A percentile compares a stretch with the other conserved stretches of the same genome.
Evolutionary conservation across 2,797 vertebrate genomes (phyloP).

Genomic region (Trachops cirrhosus): DNA sequence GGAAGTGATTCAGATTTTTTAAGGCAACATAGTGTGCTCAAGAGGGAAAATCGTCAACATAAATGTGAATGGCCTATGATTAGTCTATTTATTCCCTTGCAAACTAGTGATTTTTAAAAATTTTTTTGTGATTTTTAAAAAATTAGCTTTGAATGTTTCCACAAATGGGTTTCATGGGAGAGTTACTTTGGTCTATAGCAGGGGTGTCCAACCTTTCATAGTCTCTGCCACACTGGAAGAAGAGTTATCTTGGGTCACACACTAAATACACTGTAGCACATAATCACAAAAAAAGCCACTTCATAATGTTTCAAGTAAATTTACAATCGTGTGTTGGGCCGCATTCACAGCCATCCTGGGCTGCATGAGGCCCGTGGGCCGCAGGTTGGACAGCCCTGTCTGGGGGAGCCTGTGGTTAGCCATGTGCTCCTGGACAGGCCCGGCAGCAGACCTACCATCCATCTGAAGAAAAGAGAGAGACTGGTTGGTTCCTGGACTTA

Average conservation of each 20-base stretch:
- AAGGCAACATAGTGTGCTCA: neutral
- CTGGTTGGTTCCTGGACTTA: conserved; percentile 29
- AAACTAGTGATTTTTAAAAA: neutral
- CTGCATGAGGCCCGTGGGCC: too few species aligned
- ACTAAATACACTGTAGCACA: too few species aligned
- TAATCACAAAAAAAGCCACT: too few species aligned
- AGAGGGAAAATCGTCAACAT: neutral
- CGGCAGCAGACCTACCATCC: neutral
- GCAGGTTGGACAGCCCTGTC: too few species aligned
- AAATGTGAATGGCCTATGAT: neutral
- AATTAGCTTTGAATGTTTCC: conserved; percentile 40
- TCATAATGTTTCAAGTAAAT: too few species aligned
- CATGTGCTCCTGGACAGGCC: neutral
- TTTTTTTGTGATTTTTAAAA: neutral
- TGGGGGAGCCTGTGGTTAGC: neutral
- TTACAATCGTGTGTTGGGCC: too few species aligned
- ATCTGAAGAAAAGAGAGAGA: neutral
- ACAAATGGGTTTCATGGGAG: neutral
- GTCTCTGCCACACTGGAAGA: too few species aligned
- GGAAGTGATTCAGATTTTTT: neutral
- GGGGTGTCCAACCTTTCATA: too few species aligned
- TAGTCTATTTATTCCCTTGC: neutral
- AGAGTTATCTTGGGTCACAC: too few species aligned
- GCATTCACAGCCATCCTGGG: too few species aligned
- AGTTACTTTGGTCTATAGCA: conserved; percentile 41